Base-by-base conservation (phyloP, 2,888 invertebrate genomes). In the Rapana venosa region DNA sequence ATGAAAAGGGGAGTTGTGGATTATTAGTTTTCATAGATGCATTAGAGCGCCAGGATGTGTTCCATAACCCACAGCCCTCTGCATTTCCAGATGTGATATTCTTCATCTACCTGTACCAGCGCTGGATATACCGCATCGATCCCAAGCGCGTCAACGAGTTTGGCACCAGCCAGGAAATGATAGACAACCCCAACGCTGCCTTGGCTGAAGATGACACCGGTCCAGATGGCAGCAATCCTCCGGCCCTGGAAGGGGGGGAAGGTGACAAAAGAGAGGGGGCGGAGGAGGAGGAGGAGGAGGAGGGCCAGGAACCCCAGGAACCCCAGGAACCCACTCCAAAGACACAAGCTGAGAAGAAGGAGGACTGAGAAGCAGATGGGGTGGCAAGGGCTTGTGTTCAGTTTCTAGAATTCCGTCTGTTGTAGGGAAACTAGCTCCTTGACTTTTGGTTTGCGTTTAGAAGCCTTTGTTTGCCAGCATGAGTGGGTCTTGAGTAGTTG, bases 41-140 rank as follows among this genome's bases (percentile, higher is more conserved):
- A 8, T 47, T 2, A 47, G 47, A 47, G 47, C 8, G 47, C 47
- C 47, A 5, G 47, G 4, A 47, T 47, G 47, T 47, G 47, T 8
- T 47, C 47, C 8, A 8, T 47, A 47, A 47, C 47, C 47, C 47
- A 47, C 47, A 47, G 47, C 47, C 32, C 81, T 90, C 87, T 87
- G 90, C 36, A 95, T 92, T 97, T 96, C 90, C 97, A 97, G 98
- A 99, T 97, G 99, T 99, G 94, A 98, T 99, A 85, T 99, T 99
- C 97, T 98, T 99, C 96, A 98, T 99, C 96, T 99, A 99, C 97
- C 97, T 99, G 92, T 99, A 99, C 96, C 99, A 99, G 97, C 97
- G 98, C 92, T 99, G 98, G 98, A 99, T 99, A 93, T 99, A 99
- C 97, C 98, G 98, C 94, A 99, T 98, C 84, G 99, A 99, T 96